Percentiles rank a stretch among this genome's conserved stretches.
Conservation (phyloP, 2,797 vertebrate species). For the Tenualosa ilisha region DNA sequence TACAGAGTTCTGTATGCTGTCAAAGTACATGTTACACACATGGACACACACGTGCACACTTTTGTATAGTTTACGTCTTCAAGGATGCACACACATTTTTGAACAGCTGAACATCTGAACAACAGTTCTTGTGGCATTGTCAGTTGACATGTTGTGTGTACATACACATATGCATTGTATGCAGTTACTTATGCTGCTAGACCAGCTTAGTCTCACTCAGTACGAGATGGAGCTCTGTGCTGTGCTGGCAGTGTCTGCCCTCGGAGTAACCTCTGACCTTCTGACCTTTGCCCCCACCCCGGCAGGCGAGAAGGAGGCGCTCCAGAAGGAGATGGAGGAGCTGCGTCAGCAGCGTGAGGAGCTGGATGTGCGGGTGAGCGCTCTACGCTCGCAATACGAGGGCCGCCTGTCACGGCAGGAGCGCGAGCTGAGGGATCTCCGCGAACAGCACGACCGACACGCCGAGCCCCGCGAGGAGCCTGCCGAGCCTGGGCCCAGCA, state of each 20-base stretch:
- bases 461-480: slow-evolving; percentile 89
- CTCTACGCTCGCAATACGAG: slow-evolving; percentile 95
- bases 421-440: slow-evolving; percentile 83
- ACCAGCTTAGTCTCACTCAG: background rate
- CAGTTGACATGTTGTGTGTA: too few species aligned
- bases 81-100: too few species aligned
- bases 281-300: background rate
- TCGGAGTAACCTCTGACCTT: background rate
- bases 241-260: background rate
- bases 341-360: slow-evolving; percentile 94
- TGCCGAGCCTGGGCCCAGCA: slow-evolving; percentile 81
- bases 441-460: slow-evolving; percentile 93
- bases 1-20: too few species aligned
- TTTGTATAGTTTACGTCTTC: too few species aligned
- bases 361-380: slow-evolving; percentile 89
- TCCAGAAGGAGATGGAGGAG: slow-evolving; percentile 91
- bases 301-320: slow-evolving; percentile 83
- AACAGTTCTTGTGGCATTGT: too few species aligned
- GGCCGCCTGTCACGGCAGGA: slow-evolving; percentile 91
- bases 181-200: too few species aligned
- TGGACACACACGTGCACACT: too few species aligned
- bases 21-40: too few species aligned
- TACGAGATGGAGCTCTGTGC: background rate
- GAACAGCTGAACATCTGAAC: too few species aligned
- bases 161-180: too few species aligned